Evolutionary conservation across 2,888 invertebrate species (phyloP).

Genomic region (Pollenia amentaria): DNA sequence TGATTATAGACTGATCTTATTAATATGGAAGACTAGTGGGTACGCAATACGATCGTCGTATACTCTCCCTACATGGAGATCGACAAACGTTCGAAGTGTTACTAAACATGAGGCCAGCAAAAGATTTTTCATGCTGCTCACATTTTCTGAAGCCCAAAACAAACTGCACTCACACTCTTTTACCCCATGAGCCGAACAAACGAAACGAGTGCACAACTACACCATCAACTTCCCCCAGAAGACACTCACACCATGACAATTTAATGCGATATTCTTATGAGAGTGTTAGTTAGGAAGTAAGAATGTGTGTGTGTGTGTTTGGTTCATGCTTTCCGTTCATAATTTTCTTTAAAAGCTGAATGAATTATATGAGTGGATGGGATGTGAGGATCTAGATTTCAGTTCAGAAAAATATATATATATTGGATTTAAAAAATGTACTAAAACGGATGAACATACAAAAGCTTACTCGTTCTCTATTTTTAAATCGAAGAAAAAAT

Average conservation of each 20-base stretch:
- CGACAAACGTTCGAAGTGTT: conserved; percentile 85
- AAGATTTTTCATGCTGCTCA: conserved; percentile 81
- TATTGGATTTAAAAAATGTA: conserved; percentile 9
- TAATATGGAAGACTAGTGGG: conserved; percentile 63
- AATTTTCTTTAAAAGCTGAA: conserved; percentile 53
- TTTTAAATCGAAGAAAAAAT: conserved; percentile 17
- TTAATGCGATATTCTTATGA: conserved; percentile 29
- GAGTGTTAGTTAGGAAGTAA: conserved; percentile 6
- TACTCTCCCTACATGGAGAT: conserved; percentile 85
- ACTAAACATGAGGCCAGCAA: conserved; percentile 83
- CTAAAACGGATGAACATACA: conserved; percentile 42
- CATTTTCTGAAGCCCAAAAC: conserved; percentile 56
- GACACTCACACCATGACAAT: conserved; percentile 18
- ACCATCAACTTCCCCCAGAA: neutral
- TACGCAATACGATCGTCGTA: conserved; percentile 80
- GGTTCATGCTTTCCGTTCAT: conserved; percentile 57
- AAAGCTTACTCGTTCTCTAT: conserved; percentile 19
- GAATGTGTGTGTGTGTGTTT: conserved; percentile 27
- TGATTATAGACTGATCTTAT: conserved; percentile 69
- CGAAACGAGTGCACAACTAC: conserved; percentile 67
- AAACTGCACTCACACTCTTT: conserved; percentile 61
- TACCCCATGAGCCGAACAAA: conserved; percentile 20
- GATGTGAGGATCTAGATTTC: conserved; percentile 69
- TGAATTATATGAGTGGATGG: conserved; percentile 40
- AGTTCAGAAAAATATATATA: conserved; percentile 24